Evolutionary conservation across 1,140 invertebrate species (phyloP), one percentile per base, ranked within the genome.

Genomic region (Grapholita molesta): DNA sequence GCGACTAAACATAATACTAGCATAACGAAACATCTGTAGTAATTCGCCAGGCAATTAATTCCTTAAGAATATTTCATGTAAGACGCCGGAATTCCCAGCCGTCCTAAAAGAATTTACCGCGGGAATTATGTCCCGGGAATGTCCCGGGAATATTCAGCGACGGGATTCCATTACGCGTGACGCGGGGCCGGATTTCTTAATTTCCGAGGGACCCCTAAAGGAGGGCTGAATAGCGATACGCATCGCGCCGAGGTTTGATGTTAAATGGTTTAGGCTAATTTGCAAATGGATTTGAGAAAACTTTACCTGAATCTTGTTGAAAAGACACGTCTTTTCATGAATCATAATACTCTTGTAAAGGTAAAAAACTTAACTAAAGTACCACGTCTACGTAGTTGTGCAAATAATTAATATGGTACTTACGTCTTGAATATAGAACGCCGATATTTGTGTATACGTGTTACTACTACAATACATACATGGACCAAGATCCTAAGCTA

Each of bases 81-180:
- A 55, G 0, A 61, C 15, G 5, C n/a, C 25, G 3, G 21, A 52
- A 52, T 52, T 52, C 42, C 55, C 25, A 2, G 0, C n/a, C 52
- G 3, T 15, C 2, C 25, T 28, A 28, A 61, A 61, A 61, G 55
- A 30, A 28, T 61, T 61, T 61, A 61, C 55, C 55, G 55, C 55
- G 55, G 55, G 55, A 30, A 61, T 61, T 61, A 61, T 61, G 15
- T 61, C 55, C 55, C 55, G 55, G 55, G 55, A 61, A 48, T 48
- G 15, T 48, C 38, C 38, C 38, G 38, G 38, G 38, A 48, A 48
- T 61, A 61, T 61, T 25, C 55, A 7, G n/a, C n/a, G n/a, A n/a
- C 24, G 25, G 15, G 55, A 61, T 61, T 61, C 55, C 55, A 61
- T 61, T 61, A 61, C n/a, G 15, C 24, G 25, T 61, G 55, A 61